Evolutionary conservation across 1,140 invertebrate genomes (phyloP), one percentile per base, ranked within the genome.

Genomic region (Brachionus rotundiformis): DNA sequence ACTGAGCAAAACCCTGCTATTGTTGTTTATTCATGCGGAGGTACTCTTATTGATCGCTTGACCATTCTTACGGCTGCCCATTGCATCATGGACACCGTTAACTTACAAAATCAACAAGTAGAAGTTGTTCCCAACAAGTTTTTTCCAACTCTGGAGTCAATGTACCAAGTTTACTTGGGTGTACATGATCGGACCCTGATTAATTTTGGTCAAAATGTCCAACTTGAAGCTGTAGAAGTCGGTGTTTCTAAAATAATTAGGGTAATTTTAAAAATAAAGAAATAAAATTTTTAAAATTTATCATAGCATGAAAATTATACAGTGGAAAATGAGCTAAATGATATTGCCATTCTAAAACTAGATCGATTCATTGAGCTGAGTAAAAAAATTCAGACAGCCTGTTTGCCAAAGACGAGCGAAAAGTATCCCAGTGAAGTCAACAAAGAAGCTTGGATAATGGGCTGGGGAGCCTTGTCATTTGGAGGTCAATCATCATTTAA

Each of bases 1-100:
- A 25, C 39, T 25, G 41, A 44, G 6, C 10, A 44, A 23, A 73
- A n/a, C 16, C 11, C 16, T 44, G n/a, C 29, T 29, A 33, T 25
- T 36, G 39, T 7, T 5, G 16, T 82, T 8, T 6, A 80, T 7
- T 85, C 84, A 1, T 95, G 94, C 85, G 93, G 93, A 10, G 94
- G 92, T 59, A 92, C 91, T 3, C 91, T 95, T 61, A 91, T 94
- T 61, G 89, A 91, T 73, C 89, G 90, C 5, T 90, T 92, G 83
- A 92, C 92, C 11, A 91, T 94, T 7, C 84, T 93, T 1, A 94
- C 93, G 1, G 90, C 93, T 2, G 93, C 93, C 54, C 91, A 92
- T 84, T 94, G 94, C 85, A 80, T 86, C 4, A 83, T 84, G 16
- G 44, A 63, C 8, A 33, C 19, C 23, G 25, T 73, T 73, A 13